Conservation (phyloP, 2,797 vertebrate genomes). For the Notoglanidium macrostoma region DNA sequence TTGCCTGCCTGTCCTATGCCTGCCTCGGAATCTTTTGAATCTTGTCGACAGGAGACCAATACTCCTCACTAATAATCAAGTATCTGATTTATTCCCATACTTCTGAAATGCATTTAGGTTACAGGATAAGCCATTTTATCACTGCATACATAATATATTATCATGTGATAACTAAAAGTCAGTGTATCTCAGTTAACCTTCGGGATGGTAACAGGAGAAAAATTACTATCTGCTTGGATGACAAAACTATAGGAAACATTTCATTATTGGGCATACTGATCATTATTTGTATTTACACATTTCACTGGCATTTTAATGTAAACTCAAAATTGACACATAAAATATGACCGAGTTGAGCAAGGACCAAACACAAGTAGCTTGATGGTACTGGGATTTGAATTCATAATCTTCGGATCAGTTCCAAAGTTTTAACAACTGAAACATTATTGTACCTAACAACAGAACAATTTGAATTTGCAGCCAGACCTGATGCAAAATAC, state of each 20-base stretch:
- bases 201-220: neutral
- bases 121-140: neutral
- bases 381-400: neutral
- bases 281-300: neutral
- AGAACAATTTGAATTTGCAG: neutral
- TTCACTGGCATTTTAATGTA: neutral
- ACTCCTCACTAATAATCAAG: neutral
- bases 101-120: neutral
- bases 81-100: neutral
- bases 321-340: neutral
- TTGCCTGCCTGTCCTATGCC: no score
- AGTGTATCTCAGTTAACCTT: neutral
- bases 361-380: neutral
- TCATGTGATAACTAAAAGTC: neutral
- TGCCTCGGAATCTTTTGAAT: no score
- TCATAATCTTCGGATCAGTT: neutral
- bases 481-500: neutral
- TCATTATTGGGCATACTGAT: neutral
- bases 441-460: neutral
- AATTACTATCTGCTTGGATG: neutral
- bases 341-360: neutral
- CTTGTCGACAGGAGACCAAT: no score
- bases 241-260: neutral
- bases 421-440: neutral
- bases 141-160: neutral